Base-by-base conservation (phyloP, 2,113 vertebrate genomes). In the Nicator chloris region DNA sequence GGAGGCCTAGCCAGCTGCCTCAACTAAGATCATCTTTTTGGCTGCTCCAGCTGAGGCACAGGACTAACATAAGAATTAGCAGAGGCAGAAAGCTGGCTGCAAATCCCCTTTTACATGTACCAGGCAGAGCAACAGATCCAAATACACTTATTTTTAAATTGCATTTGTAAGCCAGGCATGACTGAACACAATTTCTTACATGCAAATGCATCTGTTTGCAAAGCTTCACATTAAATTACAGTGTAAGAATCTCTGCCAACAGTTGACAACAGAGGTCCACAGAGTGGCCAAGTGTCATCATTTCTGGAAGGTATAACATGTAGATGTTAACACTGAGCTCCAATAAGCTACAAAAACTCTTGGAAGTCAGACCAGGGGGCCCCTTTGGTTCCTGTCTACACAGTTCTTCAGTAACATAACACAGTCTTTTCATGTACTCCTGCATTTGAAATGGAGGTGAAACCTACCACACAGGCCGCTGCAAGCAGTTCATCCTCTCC, bases 121-220 rank as follows among this genome's bases (percentile, higher is more conserved):
- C 85, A 90, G 82, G 87, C 82, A 85, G 68, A 93, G 82, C 39
- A 94, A 51, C 63, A 86, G 77, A 95, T 93, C 79, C 87, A 94
- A 91, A 86, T 12, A 63, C 71, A 47, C 66, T 95, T 82, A 77
- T 59, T 70, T 83, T 90, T 59, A 95, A 92, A 70, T 78, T 84
- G 20, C 44, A 16, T 87, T 96, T 87, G 79, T 88, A 86, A 94
- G 90, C 87, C 85, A 95, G 90, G 60, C 90, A 68, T 83, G 87
- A 83, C 68, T 71, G 94, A 95, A 95, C 71, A 78, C 71, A 88
- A 69, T 88, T 91, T 96, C 68, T 86, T 86, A 77, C 27, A 86
- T 90, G 79, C 71, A 93, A 96, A 88, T 51, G 51, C 76, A 71
- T 95, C 95, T 94, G 76, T 70, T 96, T 90, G 80, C 75, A 88